Base-by-base conservation (phyloP, 2,888 invertebrate genomes). In the Thera obeliscata region DNA sequence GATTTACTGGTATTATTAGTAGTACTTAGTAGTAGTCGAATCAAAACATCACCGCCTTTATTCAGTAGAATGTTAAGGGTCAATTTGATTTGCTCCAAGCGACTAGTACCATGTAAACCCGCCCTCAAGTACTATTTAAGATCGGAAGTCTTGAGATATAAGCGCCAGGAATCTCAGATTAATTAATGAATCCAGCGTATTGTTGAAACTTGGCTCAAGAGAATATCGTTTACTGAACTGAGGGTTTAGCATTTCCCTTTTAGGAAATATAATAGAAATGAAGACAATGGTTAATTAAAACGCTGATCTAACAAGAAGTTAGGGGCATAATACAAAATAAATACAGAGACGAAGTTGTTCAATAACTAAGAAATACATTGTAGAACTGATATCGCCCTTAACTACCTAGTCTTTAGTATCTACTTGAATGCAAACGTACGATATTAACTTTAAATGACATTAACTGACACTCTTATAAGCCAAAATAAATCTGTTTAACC, bases 111-210 rank as follows among this genome's bases (percentile, higher is more conserved):
- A 56, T 66, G 66, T 66, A 64, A 60, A 48, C 38, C 46, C 33
- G n/a, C 65, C 61, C 12, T 71, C 66, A 73, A 71, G n/a, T n/a
- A 46, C 48, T n/a, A 74, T 69, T 69, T 67, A 73, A 70, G 57
- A 74, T 70, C 63, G 72, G 74, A 77, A 78, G 76, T 71, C 65
- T 70, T 67, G 54, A 67, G 61, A 73, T 69, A 74, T 66, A 63
- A 62, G 65, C 64, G 70, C 61, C 64, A 70, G 65, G 71, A 66
- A 75, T 75, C 67, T 59, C 70, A 69, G 79, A 78, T 74, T 69
- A 72, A 75, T 71, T 65, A 70, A 67, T 59, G 64, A 61, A 57
- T 60, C 36, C 70, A 61, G 59, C 62, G 61, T 48, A 61, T 41
- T 49, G 59, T 63, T 63, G 58, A 49, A 50, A 63, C 56, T 56